Evolutionary conservation across 1,140 invertebrate species (phyloP), one percentile per base, ranked within the genome.

Genomic region (Brachionus rotundiformis): DNA sequence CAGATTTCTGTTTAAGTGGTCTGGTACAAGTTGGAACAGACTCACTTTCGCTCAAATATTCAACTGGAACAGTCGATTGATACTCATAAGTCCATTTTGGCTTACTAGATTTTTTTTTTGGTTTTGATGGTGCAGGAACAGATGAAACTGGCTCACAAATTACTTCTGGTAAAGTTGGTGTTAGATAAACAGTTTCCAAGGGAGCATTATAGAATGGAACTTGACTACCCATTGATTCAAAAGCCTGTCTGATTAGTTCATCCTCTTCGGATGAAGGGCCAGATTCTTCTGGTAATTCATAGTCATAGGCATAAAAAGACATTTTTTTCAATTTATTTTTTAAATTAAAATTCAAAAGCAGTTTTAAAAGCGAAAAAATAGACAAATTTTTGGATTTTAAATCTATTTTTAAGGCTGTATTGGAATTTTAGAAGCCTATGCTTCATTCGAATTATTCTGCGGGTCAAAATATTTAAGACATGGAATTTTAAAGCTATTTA

Each of bases 141-240:
- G 47, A 23, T 19, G 61, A 33, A 33, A 63, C 10, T 63, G 29
- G 61, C 11, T 29, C 23, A 29, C 25, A 33, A 33, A 63, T 33
- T 13, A 31, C 6, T 8, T 68, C 63, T 7, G 63, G 8, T n/a
- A 36, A 1, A 16, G 13, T 68, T 36, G 63, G 63, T 0, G 63
- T 16, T n/a, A 19, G 1, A 23, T 36, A 68, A 5, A 68, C 16
- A 39, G 16, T 10, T 68, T 68, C 63, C n/a, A 36, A 3, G 4
- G 31, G 29, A 6, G 31, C 63, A 8, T 36, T 73, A 11, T 73
- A 39, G 10, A 41, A 27, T 0, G 33, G 68, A 2, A 44, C 36
- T 44, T 73, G 68, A 11, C 36, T 73, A 6, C 36, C 68, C 68
- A 73, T 73, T 29, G 68, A 73, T 25, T 73, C 68, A 73, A 73